Conservation (phyloP, 2,113 vertebrate genomes). For the Corydoras sp. region DNA sequence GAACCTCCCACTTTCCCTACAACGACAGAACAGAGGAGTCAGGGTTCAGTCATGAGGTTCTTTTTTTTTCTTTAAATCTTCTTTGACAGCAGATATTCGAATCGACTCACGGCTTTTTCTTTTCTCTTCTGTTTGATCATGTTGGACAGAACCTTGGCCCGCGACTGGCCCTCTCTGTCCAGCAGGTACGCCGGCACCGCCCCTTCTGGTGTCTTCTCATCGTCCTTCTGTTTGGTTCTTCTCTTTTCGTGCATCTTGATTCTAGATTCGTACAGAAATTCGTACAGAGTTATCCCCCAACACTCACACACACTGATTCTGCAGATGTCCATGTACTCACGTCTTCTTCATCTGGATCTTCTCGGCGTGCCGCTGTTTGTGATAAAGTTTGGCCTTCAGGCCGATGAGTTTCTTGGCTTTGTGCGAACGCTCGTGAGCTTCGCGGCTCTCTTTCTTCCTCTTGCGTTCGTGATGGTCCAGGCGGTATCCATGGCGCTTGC, state of each 20-base stretch:
- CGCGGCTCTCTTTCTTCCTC: constrained; percentile 93
- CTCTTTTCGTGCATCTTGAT: constrained; percentile 98
- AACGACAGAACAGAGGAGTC: constrained; percentile 10
- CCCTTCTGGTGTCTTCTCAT: constrained; percentile 92
- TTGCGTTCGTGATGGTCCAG: constrained; percentile 92
- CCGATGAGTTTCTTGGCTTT: constrained; percentile 96
- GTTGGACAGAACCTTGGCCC: constrained; percentile 93
- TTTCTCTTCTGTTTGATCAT: constrained; percentile 99
- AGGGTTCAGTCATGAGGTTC: too few relatives aligned
- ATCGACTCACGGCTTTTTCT: constrained; percentile 90
- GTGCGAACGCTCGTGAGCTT: constrained; percentile 86
- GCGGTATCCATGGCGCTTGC: constrained; percentile 91
- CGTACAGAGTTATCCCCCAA: not conserved
- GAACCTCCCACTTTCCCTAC: constrained; percentile 97
- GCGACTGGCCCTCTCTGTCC: constrained; percentile 90
- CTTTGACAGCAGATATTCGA: not conserved
- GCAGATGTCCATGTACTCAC: constrained; percentile 65
- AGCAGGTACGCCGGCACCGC: constrained; percentile 90
- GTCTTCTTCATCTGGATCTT: constrained; percentile 99
- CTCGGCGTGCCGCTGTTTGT: constrained; percentile 92
- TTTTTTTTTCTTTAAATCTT: not conserved
- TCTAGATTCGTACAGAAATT: constrained; percentile 55
- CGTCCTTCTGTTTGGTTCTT: constrained; percentile 87
- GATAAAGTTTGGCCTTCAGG: constrained; percentile 94
- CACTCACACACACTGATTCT: not conserved